Conservation (phyloP, 2,797 vertebrate species). For the Lacerta bilineata region DNA sequence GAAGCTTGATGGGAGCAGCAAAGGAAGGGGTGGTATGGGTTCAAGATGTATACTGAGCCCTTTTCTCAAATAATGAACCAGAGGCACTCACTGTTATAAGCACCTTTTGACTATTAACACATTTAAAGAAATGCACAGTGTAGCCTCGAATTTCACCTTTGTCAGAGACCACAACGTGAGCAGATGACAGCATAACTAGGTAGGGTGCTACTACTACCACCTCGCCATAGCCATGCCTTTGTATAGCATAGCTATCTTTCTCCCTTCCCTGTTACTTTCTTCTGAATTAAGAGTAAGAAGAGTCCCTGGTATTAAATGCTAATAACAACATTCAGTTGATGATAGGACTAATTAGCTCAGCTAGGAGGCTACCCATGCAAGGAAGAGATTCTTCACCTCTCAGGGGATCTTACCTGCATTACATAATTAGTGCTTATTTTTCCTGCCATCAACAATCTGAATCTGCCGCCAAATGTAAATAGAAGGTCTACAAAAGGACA, state of each 20-base stretch:
- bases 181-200: neutral
- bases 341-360: conserved; percentile 45
- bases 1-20: neutral
- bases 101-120: neutral
- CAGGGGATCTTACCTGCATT: conserved; percentile 7
- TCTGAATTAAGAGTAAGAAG: neutral
- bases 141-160: neutral
- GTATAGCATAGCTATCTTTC: neutral
- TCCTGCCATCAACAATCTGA: neutral
- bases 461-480: neutral
- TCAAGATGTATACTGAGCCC: neutral
- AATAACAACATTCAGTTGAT: neutral
- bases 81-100: neutral
- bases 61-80: neutral
- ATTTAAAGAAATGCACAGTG: neutral
- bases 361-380: conserved; percentile 32
- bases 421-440: neutral
- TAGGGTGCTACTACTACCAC: neutral
- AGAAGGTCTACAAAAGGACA: neutral
- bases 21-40: too few relatives aligned
- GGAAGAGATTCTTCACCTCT: conserved; percentile 25
- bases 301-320: neutral
- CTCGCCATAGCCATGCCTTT: neutral
- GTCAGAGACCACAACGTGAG: neutral
- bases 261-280: neutral